phyloP scores from a whole-genome alignment of 2,797 vertebrate species.

The Hippopotamyrus pictus region DNA sequence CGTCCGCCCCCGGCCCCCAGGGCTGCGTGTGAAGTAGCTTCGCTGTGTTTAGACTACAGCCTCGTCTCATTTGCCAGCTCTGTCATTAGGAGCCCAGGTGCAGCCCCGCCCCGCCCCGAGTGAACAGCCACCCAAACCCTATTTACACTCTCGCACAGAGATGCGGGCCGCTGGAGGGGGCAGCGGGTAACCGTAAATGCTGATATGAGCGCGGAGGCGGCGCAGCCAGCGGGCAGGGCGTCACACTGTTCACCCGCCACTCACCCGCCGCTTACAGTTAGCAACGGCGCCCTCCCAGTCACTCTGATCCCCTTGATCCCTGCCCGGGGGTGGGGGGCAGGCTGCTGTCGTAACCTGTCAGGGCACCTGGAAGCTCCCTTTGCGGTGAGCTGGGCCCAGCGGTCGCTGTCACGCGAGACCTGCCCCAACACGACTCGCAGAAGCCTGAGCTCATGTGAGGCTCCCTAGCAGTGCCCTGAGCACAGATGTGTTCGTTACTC shows the following conservation, averaged over 20 bases:
- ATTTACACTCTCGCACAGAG: background rate
- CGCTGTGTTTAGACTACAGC: background rate
- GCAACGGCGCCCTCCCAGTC: slow-evolving; percentile 47
- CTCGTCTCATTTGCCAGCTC: background rate
- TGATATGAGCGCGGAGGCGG: background rate
- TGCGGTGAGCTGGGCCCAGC: background rate
- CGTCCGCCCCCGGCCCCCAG: background rate
- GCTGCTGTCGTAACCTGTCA: slow-evolving; percentile 8
- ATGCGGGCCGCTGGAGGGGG: background rate
- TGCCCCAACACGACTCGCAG: slow-evolving; percentile 32
- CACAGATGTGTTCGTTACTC: background rate
- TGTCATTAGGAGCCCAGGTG: slow-evolving; percentile 7
- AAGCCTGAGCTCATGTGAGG: background rate
- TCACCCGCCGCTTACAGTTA: slow-evolving; percentile 44
- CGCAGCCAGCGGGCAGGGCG: background rate
- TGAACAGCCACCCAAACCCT: background rate
- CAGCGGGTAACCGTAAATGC: background rate
- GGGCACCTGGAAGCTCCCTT: background rate
- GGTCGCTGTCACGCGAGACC: slow-evolving; percentile 36
- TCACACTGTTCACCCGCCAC: slow-evolving; percentile 23
- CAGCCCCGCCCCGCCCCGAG: background rate
- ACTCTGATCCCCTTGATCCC: slow-evolving; percentile 25
- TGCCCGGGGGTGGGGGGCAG: slow-evolving; percentile 27
- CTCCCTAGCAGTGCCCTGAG: background rate
- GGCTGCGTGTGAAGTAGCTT: slow-evolving; percentile 1